Conservation (phyloP, 2,113 vertebrate genomes). For the Grantiella picta region DNA sequence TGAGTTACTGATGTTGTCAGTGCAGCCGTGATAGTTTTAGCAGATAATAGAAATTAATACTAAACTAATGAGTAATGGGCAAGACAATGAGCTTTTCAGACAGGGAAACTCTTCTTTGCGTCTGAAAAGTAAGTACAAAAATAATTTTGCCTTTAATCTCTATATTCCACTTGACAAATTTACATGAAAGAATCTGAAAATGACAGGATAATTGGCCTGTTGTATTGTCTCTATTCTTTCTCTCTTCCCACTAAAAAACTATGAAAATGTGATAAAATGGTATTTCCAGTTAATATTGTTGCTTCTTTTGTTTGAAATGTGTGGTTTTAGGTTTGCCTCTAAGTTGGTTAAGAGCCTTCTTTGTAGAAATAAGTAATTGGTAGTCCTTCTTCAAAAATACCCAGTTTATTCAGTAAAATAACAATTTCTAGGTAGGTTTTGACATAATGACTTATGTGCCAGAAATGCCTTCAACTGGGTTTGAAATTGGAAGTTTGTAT, state of each 20-base stretch:
- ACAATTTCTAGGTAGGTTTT: background rate
- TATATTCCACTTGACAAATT: background rate
- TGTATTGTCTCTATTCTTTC: background rate
- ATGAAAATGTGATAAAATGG: background rate
- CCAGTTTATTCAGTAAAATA: background rate
- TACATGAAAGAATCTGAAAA: background rate
- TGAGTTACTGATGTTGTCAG: background rate
- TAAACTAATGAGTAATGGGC: background rate
- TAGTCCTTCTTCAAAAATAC: background rate
- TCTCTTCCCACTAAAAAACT: background rate
- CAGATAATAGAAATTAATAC: background rate
- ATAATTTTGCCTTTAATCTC: background rate
- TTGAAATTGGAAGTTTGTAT: background rate
- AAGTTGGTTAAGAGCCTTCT: background rate
- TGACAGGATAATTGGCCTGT: background rate
- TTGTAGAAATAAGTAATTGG: background rate
- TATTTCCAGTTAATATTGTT: background rate
- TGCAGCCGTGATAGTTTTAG: background rate
- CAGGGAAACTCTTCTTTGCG: background rate
- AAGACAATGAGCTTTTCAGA: background rate
- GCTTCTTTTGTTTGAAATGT: background rate
- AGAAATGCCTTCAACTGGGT: background rate
- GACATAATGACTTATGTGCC: background rate
- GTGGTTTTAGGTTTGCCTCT: background rate
- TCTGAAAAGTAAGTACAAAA: background rate